These are phyloP conservation scores for Gobionotothen gibberifrons DNA, from an alignment of 2,797 vertebrate species.

Conservation along the genomic window DNA sequence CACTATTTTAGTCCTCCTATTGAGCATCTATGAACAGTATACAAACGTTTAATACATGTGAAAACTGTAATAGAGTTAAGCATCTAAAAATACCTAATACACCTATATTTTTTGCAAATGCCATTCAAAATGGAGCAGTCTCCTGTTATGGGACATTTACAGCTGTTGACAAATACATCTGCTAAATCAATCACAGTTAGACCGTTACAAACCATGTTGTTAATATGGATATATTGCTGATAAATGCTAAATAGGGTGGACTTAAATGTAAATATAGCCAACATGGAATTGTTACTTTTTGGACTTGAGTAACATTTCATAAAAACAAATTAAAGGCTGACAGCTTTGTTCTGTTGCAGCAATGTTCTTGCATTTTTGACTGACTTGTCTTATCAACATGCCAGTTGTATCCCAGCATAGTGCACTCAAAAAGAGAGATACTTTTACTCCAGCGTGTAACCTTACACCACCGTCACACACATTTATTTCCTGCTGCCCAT, in stretches of 20 bases:
- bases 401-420: neutral
- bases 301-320: neutral
- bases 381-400: neutral
- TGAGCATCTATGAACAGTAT: neutral
- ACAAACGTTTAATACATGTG: neutral
- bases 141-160: neutral
- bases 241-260: neutral
- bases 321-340: neutral
- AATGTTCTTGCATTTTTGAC: neutral
- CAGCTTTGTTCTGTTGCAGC: neutral
- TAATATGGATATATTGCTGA: neutral
- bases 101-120: neutral
- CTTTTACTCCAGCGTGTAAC: constrained; percentile 49
- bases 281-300: neutral
- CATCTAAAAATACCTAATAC: neutral
- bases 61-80: neutral
- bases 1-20: neutral
- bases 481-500: constrained; percentile 37
- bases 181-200: neutral
- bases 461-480: constrained; percentile 47
- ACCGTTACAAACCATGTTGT: neutral
- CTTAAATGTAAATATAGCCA: neutral
- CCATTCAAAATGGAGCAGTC: neutral
- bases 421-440: neutral
- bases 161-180: neutral